A percentile compares a stretch with the other conserved stretches of the same genome.
Conservation (phyloP, 2,888 invertebrate species). For the Hydrotaea cyrtoneurina region DNA sequence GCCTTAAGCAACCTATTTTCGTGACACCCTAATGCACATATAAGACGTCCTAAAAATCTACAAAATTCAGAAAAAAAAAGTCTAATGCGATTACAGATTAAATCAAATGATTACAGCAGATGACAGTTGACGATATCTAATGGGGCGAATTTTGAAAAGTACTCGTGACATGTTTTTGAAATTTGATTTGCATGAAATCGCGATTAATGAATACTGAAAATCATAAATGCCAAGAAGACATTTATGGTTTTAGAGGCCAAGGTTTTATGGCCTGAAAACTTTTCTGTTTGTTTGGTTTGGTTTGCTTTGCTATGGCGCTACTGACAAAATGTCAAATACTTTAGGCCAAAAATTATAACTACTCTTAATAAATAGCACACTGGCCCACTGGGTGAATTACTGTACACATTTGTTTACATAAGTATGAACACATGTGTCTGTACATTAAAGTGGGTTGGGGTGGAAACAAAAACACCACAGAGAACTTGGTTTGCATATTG, state of each 20-base stretch:
- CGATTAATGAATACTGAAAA: neutral
- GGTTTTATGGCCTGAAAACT: slow-evolving; percentile 57
- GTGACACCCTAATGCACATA: neutral
- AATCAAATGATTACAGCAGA: neutral
- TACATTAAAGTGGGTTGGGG: no score
- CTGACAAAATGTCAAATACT: neutral
- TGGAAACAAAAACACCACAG: no score
- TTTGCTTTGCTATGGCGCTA: slow-evolving; percentile 4
- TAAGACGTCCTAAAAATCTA: neutral
- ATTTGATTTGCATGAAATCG: slow-evolving; percentile 17
- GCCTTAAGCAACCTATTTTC: no score
- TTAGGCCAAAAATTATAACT: slow-evolving; percentile 4
- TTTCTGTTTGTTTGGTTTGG: neutral
- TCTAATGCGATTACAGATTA: neutral
- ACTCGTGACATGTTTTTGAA: neutral
- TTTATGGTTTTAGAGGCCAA: slow-evolving; percentile 73
- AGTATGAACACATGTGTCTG: neutral
- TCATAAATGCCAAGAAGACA: slow-evolving; percentile 25
- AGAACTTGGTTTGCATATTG: no score
- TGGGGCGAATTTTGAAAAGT: neutral
- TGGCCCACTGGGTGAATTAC: neutral
- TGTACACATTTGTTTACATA: neutral
- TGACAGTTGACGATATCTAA: neutral
- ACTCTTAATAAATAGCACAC: neutral
- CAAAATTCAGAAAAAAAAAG: no score